Evolutionary conservation across 2,113 vertebrate genomes (phyloP).

Genomic region (Dascyllus trimaculatus): DNA sequence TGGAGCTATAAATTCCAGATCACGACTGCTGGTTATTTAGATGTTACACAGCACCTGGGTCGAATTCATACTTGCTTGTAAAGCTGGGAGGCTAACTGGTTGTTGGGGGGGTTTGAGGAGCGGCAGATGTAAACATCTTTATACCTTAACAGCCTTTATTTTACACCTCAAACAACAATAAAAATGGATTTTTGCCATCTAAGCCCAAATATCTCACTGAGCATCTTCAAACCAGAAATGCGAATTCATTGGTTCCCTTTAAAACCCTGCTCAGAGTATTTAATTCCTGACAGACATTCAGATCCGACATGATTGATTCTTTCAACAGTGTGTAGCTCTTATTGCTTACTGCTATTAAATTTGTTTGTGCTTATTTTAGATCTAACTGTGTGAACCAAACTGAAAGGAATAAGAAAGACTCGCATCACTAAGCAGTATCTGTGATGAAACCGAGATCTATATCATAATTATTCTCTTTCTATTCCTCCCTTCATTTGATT

Average conservation of each 20-base stretch:
- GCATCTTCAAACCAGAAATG: neutral
- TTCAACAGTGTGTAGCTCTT: neutral
- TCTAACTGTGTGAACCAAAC: neutral
- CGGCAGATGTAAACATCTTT: too few species aligned
- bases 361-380: neutral
- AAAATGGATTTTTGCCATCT: too few species aligned
- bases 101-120: too few species aligned
- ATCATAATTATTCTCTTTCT: slow-evolving; percentile 1
- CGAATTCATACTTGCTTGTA: too few species aligned
- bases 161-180: too few species aligned
- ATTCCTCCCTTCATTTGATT: neutral
- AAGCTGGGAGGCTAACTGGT: too few species aligned
- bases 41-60: too few species aligned
- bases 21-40: too few species aligned
- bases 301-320: neutral
- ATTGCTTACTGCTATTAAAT: neutral
- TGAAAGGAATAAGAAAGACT: neutral
- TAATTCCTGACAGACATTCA: neutral
- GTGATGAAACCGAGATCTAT: slow-evolving; percentile 9
- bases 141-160: too few species aligned
- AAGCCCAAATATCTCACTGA: neutral
- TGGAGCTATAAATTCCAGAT: too few species aligned
- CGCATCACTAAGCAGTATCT: slow-evolving; percentile 22
- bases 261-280: neutral
- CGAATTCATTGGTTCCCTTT: slow-evolving; percentile 19